Conservation (phyloP, 1,140 invertebrate genomes). For the Proctacanthus coquilletti region DNA sequence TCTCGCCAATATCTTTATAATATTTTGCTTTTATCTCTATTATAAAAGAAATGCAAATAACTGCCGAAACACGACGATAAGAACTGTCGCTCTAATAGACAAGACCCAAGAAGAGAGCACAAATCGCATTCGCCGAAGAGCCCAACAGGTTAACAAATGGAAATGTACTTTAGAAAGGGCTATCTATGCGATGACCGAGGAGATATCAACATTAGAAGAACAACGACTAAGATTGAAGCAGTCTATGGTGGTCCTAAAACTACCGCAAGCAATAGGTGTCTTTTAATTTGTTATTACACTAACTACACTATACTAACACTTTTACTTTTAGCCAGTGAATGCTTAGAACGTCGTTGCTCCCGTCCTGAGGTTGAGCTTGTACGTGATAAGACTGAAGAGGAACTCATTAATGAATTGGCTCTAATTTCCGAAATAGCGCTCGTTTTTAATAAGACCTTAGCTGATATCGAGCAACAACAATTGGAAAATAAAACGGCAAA, state of each 20-base stretch:
- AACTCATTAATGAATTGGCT: slow-evolving; percentile 55
- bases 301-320: not conserved
- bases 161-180: slow-evolving; percentile 50
- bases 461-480: slow-evolving; percentile 59
- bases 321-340: slow-evolving; percentile 43
- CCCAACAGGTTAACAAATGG: slow-evolving; percentile 46
- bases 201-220: slow-evolving; percentile 46
- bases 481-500: slow-evolving; percentile 60
- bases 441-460: slow-evolving; percentile 39
- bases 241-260: slow-evolving; percentile 41
- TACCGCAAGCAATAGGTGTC: slow-evolving; percentile 48
- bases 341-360: slow-evolving; percentile 54
- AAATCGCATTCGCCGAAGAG: slow-evolving; percentile 40
- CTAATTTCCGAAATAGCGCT: slow-evolving; percentile 47
- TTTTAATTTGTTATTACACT: too few relatives aligned
- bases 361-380: slow-evolving; percentile 64
- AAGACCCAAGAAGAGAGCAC: slow-evolving; percentile 49
- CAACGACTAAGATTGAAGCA: slow-evolving; percentile 45
- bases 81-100: slow-evolving; percentile 42
- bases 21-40: too few relatives aligned
- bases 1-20: too few relatives aligned
- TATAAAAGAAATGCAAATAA: too few relatives aligned
- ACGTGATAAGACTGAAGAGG: slow-evolving; percentile 63
- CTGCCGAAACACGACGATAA: too few relatives aligned
- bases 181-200: slow-evolving; percentile 45